Percentiles rank a stretch among this genome's conserved stretches.
phyloP scores from a whole-genome alignment of 2,797 vertebrate genomes.

The Pangasius larnaudii region DNA sequence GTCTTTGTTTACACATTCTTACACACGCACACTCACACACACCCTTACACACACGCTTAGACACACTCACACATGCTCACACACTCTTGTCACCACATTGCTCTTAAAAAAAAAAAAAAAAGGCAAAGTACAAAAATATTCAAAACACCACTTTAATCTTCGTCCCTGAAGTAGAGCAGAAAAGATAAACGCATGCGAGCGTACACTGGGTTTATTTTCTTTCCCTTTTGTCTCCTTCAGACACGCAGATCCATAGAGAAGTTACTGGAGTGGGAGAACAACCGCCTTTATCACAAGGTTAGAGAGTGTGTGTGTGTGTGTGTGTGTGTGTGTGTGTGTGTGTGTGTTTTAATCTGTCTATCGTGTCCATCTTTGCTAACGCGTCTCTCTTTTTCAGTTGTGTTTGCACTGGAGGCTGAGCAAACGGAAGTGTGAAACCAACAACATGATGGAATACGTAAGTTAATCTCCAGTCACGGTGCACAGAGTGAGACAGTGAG shows the following conservation, averaged over 20 bases:
- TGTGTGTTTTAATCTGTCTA: constrained; percentile 37
- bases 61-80: no score
- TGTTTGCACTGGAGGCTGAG: constrained; percentile 99
- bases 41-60: no score
- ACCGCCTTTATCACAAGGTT: constrained; percentile 97
- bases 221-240: constrained; percentile 56
- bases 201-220: neutral
- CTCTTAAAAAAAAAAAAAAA: no score
- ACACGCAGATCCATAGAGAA: constrained; percentile 95
- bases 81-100: no score
- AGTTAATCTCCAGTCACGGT: constrained; percentile 67
- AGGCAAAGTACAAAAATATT: no score
- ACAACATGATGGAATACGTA: constrained; percentile 99
- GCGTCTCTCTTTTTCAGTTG: constrained; percentile 81
- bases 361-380: constrained; percentile 74
- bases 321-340: neutral
- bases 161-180: neutral
- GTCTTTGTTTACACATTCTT: constrained; percentile 55
- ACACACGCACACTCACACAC: neutral
- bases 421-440: constrained; percentile 99
- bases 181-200: neutral
- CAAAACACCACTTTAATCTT: no score
- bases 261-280: constrained; percentile 99
- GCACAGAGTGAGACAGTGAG: no score
- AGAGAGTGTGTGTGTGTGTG: constrained; percentile 33